Base-by-base conservation (phyloP, 2,113 vertebrate genomes). In the Psophia crepitans region DNA sequence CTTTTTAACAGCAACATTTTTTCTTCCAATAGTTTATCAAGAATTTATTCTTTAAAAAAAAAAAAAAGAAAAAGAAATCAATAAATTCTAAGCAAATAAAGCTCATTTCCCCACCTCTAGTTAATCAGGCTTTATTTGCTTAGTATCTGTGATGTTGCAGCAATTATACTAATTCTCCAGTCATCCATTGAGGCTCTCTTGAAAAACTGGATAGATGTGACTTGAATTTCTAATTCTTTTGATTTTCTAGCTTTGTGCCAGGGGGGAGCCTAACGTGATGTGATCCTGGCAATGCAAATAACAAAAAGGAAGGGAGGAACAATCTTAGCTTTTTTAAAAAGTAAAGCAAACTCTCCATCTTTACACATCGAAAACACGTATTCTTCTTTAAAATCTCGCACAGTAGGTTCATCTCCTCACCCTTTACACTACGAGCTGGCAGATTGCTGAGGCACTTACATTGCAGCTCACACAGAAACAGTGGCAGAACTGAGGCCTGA, bases 81-180 rank as follows among this genome's bases (percentile, higher is more conserved):
- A 51, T 73, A 28, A 12, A 44, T 81, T 68, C 57, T 44, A 76
- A 93, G 30, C 28, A 94, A 94, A 91, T 71, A 82, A 79, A 93
- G 56, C 39, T 90, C 14, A 44, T 70, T 83, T 90, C 14, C 35
- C 33, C 56, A 80, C 26, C 43, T 92, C 68, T 83, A 60, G 44
- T 84, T 90, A 89, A 92, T 83, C 82, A 92, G 56, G n/a, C 32
- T 73, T 92, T 95, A 80, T 92, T 93, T 94, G 71, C 80, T 86
- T 63, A 74, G 66, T 90, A 43, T 88, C 58, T 96, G 46, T 58
- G 63, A 73, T 88, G 75, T 63, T 75, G 75, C 54, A 84, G 84
- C 80, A 90, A 94, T 96, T 93, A 91, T 23, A 90, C 58, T 88
- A 90, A 94, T 90, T 95, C 63, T 95, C 49, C n/a, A 73, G 82